Evolutionary conservation across 1,140 invertebrate genomes (phyloP), one percentile per base, ranked within the genome.

Genomic region (Bicyclus anynana): DNA sequence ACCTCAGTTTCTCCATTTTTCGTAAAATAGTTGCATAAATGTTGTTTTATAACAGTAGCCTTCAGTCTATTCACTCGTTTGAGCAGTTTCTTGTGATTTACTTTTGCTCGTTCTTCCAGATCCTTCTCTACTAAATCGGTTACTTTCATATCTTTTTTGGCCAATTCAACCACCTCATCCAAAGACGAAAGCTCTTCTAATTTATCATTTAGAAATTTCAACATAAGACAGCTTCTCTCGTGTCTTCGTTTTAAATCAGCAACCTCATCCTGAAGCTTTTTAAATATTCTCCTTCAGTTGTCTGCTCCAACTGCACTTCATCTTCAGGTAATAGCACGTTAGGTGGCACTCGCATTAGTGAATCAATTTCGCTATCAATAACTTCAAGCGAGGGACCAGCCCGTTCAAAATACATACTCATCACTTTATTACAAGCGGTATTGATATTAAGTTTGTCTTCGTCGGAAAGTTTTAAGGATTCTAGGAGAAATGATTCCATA

Each of bases 301-400:
- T 53, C 56, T 86, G 70, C 9, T 85, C 58, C 7, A 72, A 21
- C 17, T 87, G 82, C 5, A 74, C 65, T 64, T 88, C 84, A 48
- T 88, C 84, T 62, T 70, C 81, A 46, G 80, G 82, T 29, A 88
- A 53, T 6, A 88, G 59, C 1, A 84, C 77, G 52, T 85, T 84
- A n/a, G 52, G 27, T 37, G 85, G 85, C 37, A 88, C 69, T 59
- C 67, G 74, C 7, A 88, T 50, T 1, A 87, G 53, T 12, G 61
- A 64, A 65, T 82, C 82, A 37, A 88, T 83, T 71, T 87, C 84
- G 6, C 62, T 58, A 61, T 88, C 85, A 38, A 88, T 78, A 35
- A 72, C 57, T 26, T 74, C 56, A 2, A 87, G 42, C 21, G 77
- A 84, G 2, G 77, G 72, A 1, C 68, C 78, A 18, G 84, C 75